phyloP scores from a whole-genome alignment of 37 sponge, comb jelly and placozoan genomes.

The Dysidea cf. avara region DNA sequence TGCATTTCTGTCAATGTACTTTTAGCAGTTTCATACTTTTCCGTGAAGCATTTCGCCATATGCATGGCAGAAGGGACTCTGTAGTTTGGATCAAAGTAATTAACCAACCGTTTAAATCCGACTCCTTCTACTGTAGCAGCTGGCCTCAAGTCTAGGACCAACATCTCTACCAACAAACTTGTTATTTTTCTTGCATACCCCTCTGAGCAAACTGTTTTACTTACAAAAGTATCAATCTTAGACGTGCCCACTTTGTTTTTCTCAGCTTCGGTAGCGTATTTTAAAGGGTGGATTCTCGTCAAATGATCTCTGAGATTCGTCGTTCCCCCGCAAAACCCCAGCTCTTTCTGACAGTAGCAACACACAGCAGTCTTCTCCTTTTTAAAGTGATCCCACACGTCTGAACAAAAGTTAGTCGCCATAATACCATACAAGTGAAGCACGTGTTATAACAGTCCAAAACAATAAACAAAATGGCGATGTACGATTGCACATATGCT shows the following conservation, averaged over 20 bases:
- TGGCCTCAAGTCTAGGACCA: conserved; percentile 1
- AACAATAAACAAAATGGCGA: too few relatives aligned
- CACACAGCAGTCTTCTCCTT: neutral
- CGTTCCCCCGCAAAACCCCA: conserved; percentile 12
- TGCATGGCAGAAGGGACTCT: conserved; percentile 4
- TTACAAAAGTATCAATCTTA: neutral
- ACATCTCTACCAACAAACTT: conserved; percentile 5
- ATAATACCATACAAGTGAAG: too few relatives aligned
- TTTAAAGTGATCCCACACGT: conserved; percentile 16
- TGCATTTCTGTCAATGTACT: neutral
- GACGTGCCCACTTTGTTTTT: neutral
- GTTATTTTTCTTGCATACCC: conserved; percentile 7
- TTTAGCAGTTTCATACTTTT: neutral
- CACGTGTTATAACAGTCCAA: too few relatives aligned
- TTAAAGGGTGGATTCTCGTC: conserved; percentile 1
- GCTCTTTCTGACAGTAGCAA: neutral
- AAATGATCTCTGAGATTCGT: conserved; percentile 22
- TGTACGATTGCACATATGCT: too few relatives aligned
- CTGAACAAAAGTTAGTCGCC: too few relatives aligned
- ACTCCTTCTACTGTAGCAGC: conserved; percentile 23
- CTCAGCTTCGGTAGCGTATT: neutral
- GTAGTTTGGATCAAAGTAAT: conserved; percentile 9
- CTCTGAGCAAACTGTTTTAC: neutral
- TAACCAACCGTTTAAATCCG: conserved; percentile 18
- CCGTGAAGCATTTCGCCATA: neutral